phyloP scores from a whole-genome alignment of 1,140 invertebrate species.

The Pseudobourletiella spinata region DNA sequence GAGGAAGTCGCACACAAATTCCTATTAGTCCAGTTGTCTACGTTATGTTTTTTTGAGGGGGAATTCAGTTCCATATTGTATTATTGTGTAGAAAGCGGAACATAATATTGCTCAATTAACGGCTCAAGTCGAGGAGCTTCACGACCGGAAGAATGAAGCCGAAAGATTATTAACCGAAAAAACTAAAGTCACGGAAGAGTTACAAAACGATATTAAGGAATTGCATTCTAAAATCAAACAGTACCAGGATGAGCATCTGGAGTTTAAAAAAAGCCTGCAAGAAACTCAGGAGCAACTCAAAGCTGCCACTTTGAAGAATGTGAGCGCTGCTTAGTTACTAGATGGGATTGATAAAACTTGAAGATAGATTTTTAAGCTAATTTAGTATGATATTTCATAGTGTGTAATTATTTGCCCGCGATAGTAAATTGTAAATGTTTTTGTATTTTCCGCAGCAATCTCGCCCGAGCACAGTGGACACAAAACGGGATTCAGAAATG shows the following conservation, averaged over 20 bases:
- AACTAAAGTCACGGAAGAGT: constrained; percentile 3
- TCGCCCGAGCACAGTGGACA: background rate
- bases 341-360: no score
- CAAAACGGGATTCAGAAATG: constrained; percentile 7
- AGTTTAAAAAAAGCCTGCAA: constrained; percentile 2
- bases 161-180: constrained; percentile 4
- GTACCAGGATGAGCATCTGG: constrained; percentile 9
- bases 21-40: no score
- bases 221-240: constrained; percentile 2
- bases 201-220: constrained; percentile 13
- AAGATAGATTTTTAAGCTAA: no score
- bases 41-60: no score
- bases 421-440: no score
- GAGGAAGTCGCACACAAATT: no score
- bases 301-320: constrained; percentile 8
- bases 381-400: no score
- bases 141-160: constrained; percentile 2
- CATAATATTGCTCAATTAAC: background rate
- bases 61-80: no score
- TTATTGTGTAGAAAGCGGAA: background rate
- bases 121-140: constrained; percentile 3
- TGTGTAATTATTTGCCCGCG: no score
- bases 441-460: no score
- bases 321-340: no score
- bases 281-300: constrained; percentile 13